These are phyloP conservation scores for Sepiola atlantica DNA, from an alignment of 2,888 invertebrate species.

Conservation along the genomic window DNA sequence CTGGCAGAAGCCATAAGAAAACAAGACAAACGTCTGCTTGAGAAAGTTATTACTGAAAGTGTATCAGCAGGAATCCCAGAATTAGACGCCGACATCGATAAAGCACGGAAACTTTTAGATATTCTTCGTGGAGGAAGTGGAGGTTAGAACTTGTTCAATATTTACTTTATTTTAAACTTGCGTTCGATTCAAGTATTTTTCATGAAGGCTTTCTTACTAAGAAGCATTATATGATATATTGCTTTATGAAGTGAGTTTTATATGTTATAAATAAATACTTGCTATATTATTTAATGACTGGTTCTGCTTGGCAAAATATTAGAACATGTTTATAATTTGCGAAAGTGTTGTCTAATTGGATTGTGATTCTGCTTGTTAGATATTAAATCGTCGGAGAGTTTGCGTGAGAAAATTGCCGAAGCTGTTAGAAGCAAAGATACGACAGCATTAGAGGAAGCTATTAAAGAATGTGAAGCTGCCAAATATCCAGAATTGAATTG, in stretches of 20 bases:
- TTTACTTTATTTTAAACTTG: background rate
- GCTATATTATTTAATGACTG: too few species aligned
- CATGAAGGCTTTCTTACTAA: too few species aligned
- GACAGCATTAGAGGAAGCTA: background rate
- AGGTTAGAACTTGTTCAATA: background rate
- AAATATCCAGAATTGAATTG: background rate
- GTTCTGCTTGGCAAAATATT: too few species aligned
- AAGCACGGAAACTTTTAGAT: background rate
- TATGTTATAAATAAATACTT: too few species aligned
- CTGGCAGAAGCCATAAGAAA: background rate
- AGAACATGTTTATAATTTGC: too few species aligned
- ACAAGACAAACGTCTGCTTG: background rate
- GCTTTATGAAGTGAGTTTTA: too few species aligned
- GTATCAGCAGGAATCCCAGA: background rate
- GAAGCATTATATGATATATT: too few species aligned
- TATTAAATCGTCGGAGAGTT: background rate
- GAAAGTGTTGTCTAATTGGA: background rate
- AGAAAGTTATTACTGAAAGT: background rate
- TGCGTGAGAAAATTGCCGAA: background rate
- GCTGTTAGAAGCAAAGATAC: background rate
- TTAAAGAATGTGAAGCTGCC: constrained; percentile 24
- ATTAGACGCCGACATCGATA: background rate
- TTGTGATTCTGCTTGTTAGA: background rate
- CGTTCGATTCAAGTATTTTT: too few species aligned
- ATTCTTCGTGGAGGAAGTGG: constrained; percentile 9